phyloP scores from a whole-genome alignment of 2,113 vertebrate species.

The Suncus etruscus region DNA sequence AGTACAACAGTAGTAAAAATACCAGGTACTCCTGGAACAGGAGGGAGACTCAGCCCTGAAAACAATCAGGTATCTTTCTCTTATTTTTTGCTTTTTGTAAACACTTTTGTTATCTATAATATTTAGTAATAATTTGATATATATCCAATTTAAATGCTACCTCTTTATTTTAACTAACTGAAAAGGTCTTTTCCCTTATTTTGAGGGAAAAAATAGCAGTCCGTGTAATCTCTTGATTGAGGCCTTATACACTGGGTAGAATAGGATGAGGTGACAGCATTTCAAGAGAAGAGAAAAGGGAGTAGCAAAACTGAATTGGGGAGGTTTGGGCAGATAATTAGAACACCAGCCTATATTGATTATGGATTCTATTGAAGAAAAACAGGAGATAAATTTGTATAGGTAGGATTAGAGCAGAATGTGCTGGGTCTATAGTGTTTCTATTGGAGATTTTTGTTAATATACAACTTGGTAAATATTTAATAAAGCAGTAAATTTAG shows the following conservation, averaged over 20 bases:
- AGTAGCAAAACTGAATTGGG: background rate
- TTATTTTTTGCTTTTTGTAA: background rate
- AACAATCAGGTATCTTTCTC: conserved; percentile 91
- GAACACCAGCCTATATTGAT: background rate
- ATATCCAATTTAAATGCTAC: background rate
- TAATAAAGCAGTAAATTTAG: conserved; percentile 22
- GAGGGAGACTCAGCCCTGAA: conserved; percentile 95
- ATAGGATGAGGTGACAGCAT: background rate
- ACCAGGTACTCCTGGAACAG: conserved; percentile 87
- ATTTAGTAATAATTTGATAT: background rate
- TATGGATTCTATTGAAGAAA: background rate
- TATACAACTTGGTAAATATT: conserved; percentile 37
- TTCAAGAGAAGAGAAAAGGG: background rate
- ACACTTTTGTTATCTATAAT: background rate
- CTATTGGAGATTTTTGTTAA: conserved; percentile 3
- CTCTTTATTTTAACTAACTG: conserved; percentile 40
- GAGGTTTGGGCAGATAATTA: background rate
- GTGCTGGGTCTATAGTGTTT: background rate
- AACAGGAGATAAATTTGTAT: background rate
- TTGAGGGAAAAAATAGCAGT: conserved; percentile 1
- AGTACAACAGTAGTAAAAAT: conserved; percentile 91
- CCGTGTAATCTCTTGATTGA: background rate
- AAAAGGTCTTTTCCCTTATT: conserved; percentile 44
- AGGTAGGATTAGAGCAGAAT: background rate
- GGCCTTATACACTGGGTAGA: background rate